Percentiles rank a stretch among this genome's conserved stretches.
Conservation (phyloP, 2,113 vertebrate genomes). For the Centropus bengalensis region DNA sequence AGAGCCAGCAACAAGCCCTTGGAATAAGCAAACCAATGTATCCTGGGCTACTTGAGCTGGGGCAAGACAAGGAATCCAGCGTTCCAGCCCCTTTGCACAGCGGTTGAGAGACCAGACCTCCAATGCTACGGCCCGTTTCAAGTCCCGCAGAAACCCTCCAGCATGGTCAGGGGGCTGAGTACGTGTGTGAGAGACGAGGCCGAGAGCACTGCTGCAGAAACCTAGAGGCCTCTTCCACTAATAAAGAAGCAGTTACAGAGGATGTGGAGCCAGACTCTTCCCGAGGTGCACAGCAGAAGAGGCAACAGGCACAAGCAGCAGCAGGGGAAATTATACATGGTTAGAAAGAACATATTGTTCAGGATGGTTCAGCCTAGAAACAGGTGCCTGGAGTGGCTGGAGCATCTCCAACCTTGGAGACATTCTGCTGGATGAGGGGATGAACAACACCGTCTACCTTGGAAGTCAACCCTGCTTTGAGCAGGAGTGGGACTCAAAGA, state of each 20-base stretch:
- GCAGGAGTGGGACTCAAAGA: background rate
- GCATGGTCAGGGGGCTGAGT: background rate
- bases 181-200: background rate
- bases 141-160: background rate
- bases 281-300: background rate
- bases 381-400: background rate
- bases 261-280: background rate
- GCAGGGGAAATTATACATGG: background rate
- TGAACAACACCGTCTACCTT: background rate
- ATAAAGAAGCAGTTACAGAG: background rate
- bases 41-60: background rate
- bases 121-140: background rate
- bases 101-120: rapidly evolving
- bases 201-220: background rate
- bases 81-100: background rate
- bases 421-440: background rate
- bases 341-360: background rate
- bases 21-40: background rate
- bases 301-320: background rate
- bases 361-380: background rate
- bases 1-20: rapidly evolving
- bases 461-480: background rate
- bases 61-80: background rate
- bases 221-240: background rate
- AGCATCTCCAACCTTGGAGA: background rate